Base-by-base conservation (phyloP, 2,888 invertebrate genomes). In the Smittia sp. region DNA sequence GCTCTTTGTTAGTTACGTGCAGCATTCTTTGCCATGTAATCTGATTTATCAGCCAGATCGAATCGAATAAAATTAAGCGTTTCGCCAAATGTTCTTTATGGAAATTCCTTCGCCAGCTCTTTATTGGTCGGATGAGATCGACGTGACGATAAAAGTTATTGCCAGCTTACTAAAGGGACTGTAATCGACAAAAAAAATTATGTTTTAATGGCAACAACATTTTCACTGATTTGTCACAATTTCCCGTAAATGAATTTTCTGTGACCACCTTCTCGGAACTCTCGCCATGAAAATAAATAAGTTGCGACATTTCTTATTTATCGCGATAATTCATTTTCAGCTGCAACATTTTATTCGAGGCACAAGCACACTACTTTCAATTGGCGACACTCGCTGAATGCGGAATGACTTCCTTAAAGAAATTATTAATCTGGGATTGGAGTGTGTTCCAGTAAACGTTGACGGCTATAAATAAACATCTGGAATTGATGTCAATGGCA, bases 361-460 rank as follows among this genome's bases (percentile, higher is more conserved):
- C 38, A 39, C 67, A 67, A 67, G 27, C 67, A 69, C 24, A 69
- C 69, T 69, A 69, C 52, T 69, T 69, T 69, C 69, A 69, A 69
- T 69, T 69, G 54, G 27, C 27, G 69, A 69, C 69, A 46, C 11
- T 15, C 32, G 24, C 20, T 69, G 69, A 52, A 69, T 69, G 52
- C 54, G 9, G 41, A 69, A 69, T 54, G 18, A 52, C 27, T 69
- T 69, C 69, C 69, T 54, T 69, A 2, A 52, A 38, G 38, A 67
- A 52, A 39, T 39, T 41, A 39, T 67, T 67, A 38, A 67, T 52
- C 20, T 39, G 39, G 11, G 58, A 7, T 58, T 1, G 22, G n/a
- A 67, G 46, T 41, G 66, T 46, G 32, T 69, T 69, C 54, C 54
- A 54, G 54, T 69, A 54, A 54, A 24, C 67, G 66, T 15, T 13